phyloP scores from a whole-genome alignment of 2,797 vertebrate species.

The Adrianichthys oophorus region DNA sequence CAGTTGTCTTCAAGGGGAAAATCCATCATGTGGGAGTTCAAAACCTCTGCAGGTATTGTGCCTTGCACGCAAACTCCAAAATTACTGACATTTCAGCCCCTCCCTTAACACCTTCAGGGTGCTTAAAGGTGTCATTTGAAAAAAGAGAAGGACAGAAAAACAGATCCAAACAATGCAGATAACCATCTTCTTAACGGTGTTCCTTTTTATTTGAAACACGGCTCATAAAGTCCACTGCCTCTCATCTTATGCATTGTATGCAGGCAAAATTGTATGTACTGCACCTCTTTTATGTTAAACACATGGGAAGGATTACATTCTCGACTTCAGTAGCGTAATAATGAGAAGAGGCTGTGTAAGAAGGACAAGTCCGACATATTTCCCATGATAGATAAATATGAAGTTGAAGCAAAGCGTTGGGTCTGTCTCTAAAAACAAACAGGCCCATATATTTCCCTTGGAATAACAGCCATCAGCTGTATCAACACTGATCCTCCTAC shows the following conservation, averaged over 20 bases:
- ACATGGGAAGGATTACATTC: not conserved
- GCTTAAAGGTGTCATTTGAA: slow-evolving; percentile 40
- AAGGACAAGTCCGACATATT: slow-evolving; percentile 71
- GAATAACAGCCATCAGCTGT: slow-evolving; percentile 90
- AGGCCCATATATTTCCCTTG: slow-evolving; percentile 81
- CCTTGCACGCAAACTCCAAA: slow-evolving; percentile 63
- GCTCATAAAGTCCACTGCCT: slow-evolving; percentile 40
- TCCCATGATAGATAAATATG: slow-evolving; percentile 83
- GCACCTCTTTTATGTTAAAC: not conserved
- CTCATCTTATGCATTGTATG: slow-evolving; percentile 37
- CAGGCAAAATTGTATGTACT: slow-evolving; percentile 13
- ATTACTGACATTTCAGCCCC: slow-evolving; percentile 49
- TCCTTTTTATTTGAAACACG: slow-evolving; percentile 25
- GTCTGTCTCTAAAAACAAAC: slow-evolving; percentile 85
- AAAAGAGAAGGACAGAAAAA: slow-evolving; percentile 12
- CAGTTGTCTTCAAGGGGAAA: slow-evolving; percentile 44
- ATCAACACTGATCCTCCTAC: slow-evolving; percentile 85
- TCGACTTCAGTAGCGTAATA: slow-evolving; percentile 24
- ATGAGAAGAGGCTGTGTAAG: slow-evolving; percentile 34
- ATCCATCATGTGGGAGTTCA: slow-evolving; percentile 50
- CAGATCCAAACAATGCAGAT: slow-evolving; percentile 3
- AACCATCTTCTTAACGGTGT: slow-evolving; percentile 21
- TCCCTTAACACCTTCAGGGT: slow-evolving; percentile 51
- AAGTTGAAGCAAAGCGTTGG: slow-evolving; percentile 80
- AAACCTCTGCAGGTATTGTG: slow-evolving; percentile 41